Conservation (phyloP, 2,797 vertebrate genomes). For the Lithobates pipiens region DNA sequence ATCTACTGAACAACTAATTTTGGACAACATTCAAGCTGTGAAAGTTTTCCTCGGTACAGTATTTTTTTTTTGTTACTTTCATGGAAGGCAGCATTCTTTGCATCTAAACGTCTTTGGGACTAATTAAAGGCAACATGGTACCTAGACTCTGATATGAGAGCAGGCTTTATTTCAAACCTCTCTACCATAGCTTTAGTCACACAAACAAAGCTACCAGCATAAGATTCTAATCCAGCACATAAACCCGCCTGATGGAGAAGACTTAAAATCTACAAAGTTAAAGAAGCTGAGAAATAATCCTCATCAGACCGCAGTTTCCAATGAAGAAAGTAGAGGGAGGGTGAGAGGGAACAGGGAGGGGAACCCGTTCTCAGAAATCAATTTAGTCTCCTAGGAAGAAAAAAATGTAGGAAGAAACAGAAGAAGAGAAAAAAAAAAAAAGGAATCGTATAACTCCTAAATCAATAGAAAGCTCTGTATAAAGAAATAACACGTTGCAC, state of each 20-base stretch:
- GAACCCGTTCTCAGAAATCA: conserved; percentile 56
- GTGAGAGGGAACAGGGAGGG: conserved; percentile 33
- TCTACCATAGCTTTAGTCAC: conserved; percentile 31
- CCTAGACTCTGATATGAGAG: conserved; percentile 14
- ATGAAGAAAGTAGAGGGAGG: conserved; percentile 31
- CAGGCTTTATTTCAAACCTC: conserved; percentile 44
- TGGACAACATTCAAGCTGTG: neutral
- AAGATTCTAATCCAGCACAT: conserved; percentile 56
- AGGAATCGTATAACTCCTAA: conserved; percentile 58
- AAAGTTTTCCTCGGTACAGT: neutral
- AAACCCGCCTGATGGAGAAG: conserved; percentile 60
- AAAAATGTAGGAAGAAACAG: conserved; percentile 48
- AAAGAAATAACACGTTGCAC: conserved; percentile 59
- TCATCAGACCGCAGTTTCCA: conserved; percentile 48
- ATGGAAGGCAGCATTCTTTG: neutral
- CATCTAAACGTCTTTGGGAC: neutral
- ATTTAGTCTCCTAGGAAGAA: conserved; percentile 58
- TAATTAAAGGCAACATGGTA: conserved; percentile 28
- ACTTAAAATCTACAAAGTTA: conserved; percentile 59
- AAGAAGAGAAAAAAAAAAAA: conserved; percentile 34
- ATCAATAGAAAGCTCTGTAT: conserved; percentile 60
- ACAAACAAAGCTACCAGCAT: conserved; percentile 56
- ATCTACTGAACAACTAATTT: too few relatives aligned
- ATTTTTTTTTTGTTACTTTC: neutral
- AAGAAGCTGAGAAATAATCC: conserved; percentile 52